These are phyloP conservation scores for Acestrorhynchus altus DNA, from an alignment of 2,797 vertebrate species.

Conservation along the genomic window DNA sequence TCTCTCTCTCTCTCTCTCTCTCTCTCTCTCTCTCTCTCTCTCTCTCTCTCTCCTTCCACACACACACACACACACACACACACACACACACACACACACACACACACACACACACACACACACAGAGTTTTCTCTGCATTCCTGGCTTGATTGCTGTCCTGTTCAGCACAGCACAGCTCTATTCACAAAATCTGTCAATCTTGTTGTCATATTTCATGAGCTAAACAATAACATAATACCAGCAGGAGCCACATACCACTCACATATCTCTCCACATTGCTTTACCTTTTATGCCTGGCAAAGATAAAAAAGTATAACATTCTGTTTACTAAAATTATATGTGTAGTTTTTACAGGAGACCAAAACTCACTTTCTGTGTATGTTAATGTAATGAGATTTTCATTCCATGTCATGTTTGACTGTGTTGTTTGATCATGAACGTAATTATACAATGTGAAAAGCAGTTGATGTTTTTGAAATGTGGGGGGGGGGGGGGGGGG, in stretches of 20 bases:
- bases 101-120: not conserved
- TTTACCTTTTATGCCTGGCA: not conserved
- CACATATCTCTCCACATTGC: constrained; percentile 2
- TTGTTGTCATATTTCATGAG: constrained; percentile 37
- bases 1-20: not conserved
- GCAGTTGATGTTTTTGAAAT: no score
- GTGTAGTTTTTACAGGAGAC: no score
- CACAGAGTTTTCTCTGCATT: constrained; percentile 30
- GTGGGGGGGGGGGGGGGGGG: no score
- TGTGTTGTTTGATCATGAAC: no score
- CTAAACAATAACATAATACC: constrained; percentile 33
- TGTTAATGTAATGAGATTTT: no score
- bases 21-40: not conserved
- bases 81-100: not conserved
- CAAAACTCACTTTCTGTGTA: no score
- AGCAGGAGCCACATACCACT: not conserved
- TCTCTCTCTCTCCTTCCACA: not conserved
- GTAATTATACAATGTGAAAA: no score
- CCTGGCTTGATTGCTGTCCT: constrained; percentile 42
- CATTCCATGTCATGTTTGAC: no score
- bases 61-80: not conserved
- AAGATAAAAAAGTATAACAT: not conserved
- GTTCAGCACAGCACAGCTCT: constrained; percentile 36
- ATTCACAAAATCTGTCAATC: constrained; percentile 35
- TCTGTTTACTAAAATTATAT: not conserved